These are phyloP conservation scores for Pomacea maculata DNA, from an alignment of 1,140 invertebrate species.

Conservation along the genomic window DNA sequence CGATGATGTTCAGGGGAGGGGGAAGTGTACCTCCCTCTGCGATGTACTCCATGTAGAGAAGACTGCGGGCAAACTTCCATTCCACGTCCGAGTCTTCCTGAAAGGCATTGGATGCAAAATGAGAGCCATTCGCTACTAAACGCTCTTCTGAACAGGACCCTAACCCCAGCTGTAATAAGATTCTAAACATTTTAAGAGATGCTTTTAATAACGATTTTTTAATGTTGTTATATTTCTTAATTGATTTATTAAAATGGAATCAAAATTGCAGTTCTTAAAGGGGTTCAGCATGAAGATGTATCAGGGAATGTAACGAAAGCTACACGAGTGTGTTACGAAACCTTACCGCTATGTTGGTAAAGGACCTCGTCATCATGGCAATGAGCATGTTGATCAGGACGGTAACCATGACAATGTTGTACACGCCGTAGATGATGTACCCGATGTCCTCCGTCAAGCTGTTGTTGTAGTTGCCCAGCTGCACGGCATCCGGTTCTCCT, in stretches of 20 bases:
- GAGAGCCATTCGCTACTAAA: too few species aligned
- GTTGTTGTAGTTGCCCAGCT: constrained; percentile 44
- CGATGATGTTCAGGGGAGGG: constrained; percentile 88
- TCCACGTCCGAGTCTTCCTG: constrained; percentile 87
- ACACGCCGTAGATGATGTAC: constrained; percentile 60
- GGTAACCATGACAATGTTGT: constrained; percentile 67
- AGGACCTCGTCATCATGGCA: constrained; percentile 70
- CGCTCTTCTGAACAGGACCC: too few species aligned
- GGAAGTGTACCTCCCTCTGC: constrained; percentile 86
- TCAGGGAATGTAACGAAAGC: too few species aligned
- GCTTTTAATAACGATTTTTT: too few species aligned
- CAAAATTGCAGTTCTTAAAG: too few species aligned
- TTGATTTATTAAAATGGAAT: too few species aligned
- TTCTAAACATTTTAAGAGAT: too few species aligned
- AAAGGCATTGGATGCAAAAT: constrained; percentile 23
- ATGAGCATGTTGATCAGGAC: constrained; percentile 71
- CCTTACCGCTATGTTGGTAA: constrained; percentile 68
- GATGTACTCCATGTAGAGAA: constrained; percentile 94
- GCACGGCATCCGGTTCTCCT: constrained; percentile 73
- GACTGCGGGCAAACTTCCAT: constrained; percentile 91
- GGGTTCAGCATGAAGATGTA: too few species aligned
- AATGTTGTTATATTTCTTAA: too few species aligned
- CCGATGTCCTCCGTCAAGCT: constrained; percentile 47
- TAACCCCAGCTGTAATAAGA: too few species aligned
- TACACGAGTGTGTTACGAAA: not conserved